These are phyloP conservation scores for Osmoderma eremita DNA, from an alignment of 2,888 invertebrate genomes.

Conservation along the genomic window DNA sequence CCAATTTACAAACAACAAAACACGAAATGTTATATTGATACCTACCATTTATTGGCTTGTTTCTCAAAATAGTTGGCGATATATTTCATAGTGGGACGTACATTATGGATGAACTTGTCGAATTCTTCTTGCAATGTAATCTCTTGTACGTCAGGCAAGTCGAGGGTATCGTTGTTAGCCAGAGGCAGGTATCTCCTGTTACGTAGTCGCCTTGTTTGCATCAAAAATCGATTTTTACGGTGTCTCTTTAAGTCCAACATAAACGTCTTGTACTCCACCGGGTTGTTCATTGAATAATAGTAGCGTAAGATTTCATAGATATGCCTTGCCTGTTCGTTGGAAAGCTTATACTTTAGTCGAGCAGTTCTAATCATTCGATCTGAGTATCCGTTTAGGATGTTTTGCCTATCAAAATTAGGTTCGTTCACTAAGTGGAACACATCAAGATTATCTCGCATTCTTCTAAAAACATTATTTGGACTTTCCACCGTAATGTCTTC, in stretches of 20 bases:
- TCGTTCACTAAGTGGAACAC: constrained; percentile 76
- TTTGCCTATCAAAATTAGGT: constrained; percentile 73
- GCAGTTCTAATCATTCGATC: constrained; percentile 82
- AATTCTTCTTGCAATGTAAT: constrained; percentile 4
- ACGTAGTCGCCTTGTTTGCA: background rate
- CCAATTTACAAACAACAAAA: too few species aligned
- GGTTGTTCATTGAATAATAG: constrained; percentile 19
- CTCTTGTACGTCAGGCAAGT: background rate
- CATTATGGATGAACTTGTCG: background rate
- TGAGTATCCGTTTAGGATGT: constrained; percentile 77
- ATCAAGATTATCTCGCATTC: constrained; percentile 91
- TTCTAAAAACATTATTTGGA: constrained; percentile 90
- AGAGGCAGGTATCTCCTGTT: background rate
- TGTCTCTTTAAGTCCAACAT: constrained; percentile 5
- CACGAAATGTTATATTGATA: too few species aligned
- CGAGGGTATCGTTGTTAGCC: background rate
- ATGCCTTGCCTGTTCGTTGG: constrained; percentile 78
- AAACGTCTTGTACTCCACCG: constrained; percentile 10
- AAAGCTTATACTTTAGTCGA: constrained; percentile 73
- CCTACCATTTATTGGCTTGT: background rate
- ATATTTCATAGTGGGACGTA: background rate
- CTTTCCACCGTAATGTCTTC: constrained; percentile 90
- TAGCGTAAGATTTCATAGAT: constrained; percentile 80
- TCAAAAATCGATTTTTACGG: constrained; percentile 3
- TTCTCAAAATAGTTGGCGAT: constrained; percentile 7